Percentiles rank a stretch among this genome's conserved stretches.
Evolutionary conservation across 2,888 invertebrate species (phyloP).

Genomic region (Diaphora mendica): DNA sequence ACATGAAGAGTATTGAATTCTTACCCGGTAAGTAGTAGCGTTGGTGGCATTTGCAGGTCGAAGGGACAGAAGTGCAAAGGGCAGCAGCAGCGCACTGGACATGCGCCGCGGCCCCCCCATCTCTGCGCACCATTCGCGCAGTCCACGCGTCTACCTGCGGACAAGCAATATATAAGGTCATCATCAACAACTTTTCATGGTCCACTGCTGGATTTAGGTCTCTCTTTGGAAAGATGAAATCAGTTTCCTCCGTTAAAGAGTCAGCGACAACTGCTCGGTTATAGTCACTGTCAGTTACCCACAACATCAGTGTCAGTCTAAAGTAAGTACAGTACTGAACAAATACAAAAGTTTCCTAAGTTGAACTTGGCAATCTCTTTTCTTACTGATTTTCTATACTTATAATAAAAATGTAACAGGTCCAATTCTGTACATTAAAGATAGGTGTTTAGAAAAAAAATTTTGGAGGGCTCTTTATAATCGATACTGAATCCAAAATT

Average conservation of each 20-base stretch:
- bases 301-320: not conserved
- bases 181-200: no score
- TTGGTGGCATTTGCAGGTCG: constrained; percentile 74
- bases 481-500: no score
- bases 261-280: not conserved
- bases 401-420: no score
- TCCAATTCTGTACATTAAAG: no score
- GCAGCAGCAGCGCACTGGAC: constrained; percentile 84
- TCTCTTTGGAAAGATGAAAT: no score
- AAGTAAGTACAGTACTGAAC: not conserved
- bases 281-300: not conserved
- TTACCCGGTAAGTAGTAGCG: constrained; percentile 76
- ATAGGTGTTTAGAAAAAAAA: no score
- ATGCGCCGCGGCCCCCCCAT: constrained; percentile 85
- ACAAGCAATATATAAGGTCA: constrained; percentile 33
- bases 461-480: no score
- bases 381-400: no score
- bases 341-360: not conserved
- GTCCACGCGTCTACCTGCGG: constrained; percentile 64
- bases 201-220: no score
- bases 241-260: not conserved
- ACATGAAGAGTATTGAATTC: constrained; percentile 17
- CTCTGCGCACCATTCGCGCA: constrained; percentile 80
- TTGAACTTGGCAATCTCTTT: not conserved
- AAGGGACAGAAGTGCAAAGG: constrained; percentile 78